Evolutionary conservation across 2,888 invertebrate genomes (phyloP).

Genomic region (Cancer borealis): DNA sequence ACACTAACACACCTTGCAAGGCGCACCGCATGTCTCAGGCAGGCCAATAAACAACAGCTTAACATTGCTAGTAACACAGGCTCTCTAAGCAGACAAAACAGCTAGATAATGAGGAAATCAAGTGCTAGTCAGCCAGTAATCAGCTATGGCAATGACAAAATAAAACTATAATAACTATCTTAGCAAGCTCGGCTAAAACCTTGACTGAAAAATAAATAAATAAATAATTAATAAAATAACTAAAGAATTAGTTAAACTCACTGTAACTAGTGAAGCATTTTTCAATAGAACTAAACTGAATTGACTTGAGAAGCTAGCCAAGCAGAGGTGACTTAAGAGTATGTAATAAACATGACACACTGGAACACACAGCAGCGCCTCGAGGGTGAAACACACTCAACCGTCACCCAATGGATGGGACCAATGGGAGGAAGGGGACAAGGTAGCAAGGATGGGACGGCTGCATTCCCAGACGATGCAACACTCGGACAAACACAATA

Average conservation of each 20-base stretch:
- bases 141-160: neutral
- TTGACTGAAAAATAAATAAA: neutral
- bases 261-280: neutral
- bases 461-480: neutral
- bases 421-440: conserved; percentile 6
- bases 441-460: neutral
- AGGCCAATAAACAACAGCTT: conserved; percentile 8
- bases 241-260: neutral
- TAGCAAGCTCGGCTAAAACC: conserved; percentile 6
- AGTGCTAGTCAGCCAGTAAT: neutral
- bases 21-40: neutral
- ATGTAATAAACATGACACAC: conserved; percentile 22
- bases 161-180: neutral
- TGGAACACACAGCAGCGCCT: neutral
- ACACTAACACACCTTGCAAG: conserved; percentile 8
- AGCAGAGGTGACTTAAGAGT: neutral
- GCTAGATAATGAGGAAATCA: neutral
- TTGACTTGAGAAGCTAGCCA: neutral
- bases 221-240: neutral
- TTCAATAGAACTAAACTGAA: neutral
- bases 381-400: neutral
- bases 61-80: neutral
- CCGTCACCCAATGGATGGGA: neutral
- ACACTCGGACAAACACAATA: neutral
- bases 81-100: conserved; percentile 41